Conservation (phyloP, 2,888 invertebrate species). For the Psylliodes chrysocephalus region DNA sequence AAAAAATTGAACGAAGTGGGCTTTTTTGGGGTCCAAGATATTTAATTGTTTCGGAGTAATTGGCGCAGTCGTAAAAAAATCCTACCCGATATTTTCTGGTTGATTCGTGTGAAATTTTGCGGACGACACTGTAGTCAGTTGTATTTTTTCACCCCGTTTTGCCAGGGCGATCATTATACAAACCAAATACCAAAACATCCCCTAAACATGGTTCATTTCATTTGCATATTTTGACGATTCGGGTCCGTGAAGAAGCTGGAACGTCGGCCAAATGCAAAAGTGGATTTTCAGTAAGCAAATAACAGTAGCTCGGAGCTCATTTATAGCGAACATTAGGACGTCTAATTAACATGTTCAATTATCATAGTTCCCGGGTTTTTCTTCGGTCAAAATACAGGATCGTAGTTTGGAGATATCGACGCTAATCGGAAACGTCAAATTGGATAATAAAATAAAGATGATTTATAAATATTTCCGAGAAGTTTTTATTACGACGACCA, state of each 20-base stretch:
- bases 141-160: slow-evolving; percentile 3
- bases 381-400: slow-evolving; percentile 10
- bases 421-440: no score
- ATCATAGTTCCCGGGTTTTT: slow-evolving; percentile 48
- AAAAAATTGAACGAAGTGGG: neutral
- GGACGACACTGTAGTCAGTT: no score
- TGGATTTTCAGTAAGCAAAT: slow-evolving; percentile 49
- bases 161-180: slow-evolving; percentile 8
- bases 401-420: no score
- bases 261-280: slow-evolving; percentile 44
- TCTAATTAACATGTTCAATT: slow-evolving; percentile 56
- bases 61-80: no score
- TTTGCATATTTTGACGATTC: slow-evolving; percentile 34
- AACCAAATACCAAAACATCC: slow-evolving; percentile 25
- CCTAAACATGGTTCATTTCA: slow-evolving; percentile 31
- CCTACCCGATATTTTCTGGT: no score
- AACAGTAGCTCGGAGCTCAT: slow-evolving; percentile 45
- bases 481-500: no score
- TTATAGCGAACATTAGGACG: slow-evolving; percentile 51
- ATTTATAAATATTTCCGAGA: no score
- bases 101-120: no score
- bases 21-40: neutral
- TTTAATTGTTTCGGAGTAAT: no score
- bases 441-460: no score
- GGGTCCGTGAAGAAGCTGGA: slow-evolving; percentile 40